phyloP scores from a whole-genome alignment of 2,113 vertebrate species.

The Neofelis nebulosa region DNA sequence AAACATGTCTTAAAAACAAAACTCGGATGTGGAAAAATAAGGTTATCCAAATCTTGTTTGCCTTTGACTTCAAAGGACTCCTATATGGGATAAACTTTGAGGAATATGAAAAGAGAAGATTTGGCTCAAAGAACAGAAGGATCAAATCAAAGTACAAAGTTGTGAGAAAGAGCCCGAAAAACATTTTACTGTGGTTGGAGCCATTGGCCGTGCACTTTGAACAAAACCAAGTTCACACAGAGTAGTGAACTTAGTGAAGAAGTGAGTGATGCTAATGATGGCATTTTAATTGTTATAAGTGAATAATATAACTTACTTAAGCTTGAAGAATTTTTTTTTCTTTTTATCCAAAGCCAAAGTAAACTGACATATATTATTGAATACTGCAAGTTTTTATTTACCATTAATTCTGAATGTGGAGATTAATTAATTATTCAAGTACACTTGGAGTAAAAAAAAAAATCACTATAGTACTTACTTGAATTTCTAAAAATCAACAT shows the following conservation, averaged over 20 bases:
- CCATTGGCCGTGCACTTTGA: not conserved
- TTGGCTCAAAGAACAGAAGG: conserved; percentile 39
- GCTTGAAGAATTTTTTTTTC: not conserved
- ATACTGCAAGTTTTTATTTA: not conserved
- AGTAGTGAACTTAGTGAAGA: not conserved
- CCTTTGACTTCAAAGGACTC: conserved; percentile 59
- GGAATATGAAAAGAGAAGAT: conserved; percentile 20
- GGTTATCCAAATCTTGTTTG: conserved; percentile 36
- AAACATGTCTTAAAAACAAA: conserved; percentile 21
- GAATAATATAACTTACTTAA: not conserved
- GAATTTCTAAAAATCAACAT: conserved; percentile 17
- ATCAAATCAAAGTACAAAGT: conserved; percentile 16
- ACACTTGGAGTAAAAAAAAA: conserved; percentile 4
- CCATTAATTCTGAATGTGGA: not conserved
- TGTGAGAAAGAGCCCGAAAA: not conserved
- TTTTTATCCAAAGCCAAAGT: conserved; percentile 1
- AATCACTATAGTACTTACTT: not conserved
- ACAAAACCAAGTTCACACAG: not conserved
- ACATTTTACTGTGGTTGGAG: not conserved
- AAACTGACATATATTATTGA: not conserved
- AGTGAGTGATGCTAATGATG: not conserved
- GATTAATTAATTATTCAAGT: conserved; percentile 25
- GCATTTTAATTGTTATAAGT: not conserved
- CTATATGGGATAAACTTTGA: not conserved
- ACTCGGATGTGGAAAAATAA: conserved; percentile 31